Conservation (phyloP, 2,113 vertebrate species). For the Marmota flaviventris region DNA sequence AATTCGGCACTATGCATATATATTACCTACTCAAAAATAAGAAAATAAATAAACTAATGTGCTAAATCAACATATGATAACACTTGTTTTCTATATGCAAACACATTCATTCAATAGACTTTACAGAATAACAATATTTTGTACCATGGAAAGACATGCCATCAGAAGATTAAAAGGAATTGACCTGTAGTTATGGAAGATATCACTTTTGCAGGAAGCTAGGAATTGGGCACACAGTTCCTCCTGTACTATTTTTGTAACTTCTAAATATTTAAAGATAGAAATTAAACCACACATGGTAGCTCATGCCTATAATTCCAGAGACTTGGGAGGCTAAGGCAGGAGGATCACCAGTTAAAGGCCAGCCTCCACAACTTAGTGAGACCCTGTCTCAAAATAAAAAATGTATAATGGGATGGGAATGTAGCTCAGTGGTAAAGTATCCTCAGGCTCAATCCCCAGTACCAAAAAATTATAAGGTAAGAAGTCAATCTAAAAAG, state of each 20-base stretch:
- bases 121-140: not conserved
- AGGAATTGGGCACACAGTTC: not conserved
- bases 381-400: not conserved
- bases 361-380: not conserved
- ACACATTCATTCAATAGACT: constrained; percentile 5
- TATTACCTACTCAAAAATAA: not conserved
- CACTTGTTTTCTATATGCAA: constrained; percentile 38
- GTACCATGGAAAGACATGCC: not conserved
- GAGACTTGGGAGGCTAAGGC: not conserved
- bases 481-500: not conserved
- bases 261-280: constrained; percentile 46
- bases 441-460: not conserved
- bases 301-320: not conserved
- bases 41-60: not conserved
- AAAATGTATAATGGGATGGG: not conserved
- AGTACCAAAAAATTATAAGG: not conserved
- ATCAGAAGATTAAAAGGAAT: not conserved
- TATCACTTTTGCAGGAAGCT: not conserved
- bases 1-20: not conserved
- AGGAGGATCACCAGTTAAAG: not conserved
- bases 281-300: not conserved
- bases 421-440: not conserved
- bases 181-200: not conserved
- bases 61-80: constrained; percentile 17
- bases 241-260: not conserved